These are phyloP conservation scores for Armadillidium nasatum DNA, from an alignment of 1,140 invertebrate genomes.

Conservation along the genomic window DNA sequence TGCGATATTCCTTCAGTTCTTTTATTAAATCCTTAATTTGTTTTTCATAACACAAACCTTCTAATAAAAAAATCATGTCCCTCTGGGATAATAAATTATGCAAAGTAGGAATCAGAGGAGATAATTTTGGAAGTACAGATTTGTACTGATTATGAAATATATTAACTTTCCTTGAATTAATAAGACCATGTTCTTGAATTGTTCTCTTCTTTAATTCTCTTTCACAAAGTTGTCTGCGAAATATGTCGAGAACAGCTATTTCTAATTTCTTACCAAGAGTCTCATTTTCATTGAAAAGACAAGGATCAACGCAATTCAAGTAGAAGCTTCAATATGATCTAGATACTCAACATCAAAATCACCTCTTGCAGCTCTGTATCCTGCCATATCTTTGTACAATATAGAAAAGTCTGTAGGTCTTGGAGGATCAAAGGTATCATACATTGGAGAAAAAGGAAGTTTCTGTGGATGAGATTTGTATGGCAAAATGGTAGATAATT, in stretches of 20 bases:
- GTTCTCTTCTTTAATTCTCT: not conserved
- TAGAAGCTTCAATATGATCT: not conserved
- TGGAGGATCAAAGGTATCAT: not conserved
- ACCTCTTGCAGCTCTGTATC: not conserved
- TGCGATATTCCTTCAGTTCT: not conserved
- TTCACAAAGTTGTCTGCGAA: not conserved
- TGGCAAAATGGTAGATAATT: not conserved
- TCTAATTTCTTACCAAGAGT: not conserved
- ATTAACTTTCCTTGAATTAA: not conserved
- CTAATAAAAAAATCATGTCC: not conserved
- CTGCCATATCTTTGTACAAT: not conserved
- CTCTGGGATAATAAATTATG: not conserved
- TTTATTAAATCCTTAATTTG: not conserved
- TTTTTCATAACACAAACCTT: not conserved
- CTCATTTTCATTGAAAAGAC: not conserved
- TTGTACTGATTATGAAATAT: slow-evolving; percentile 1
- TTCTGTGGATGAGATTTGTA: too few species aligned
- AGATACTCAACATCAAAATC: not conserved
- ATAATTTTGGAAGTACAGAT: slow-evolving; percentile 1
- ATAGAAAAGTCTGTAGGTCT: not conserved
- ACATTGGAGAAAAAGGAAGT: not conserved
- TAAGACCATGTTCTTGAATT: not conserved
- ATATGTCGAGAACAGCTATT: not conserved
- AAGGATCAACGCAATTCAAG: not conserved
- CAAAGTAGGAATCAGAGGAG: not conserved